Evolutionary conservation across 2,888 invertebrate genomes (phyloP), one percentile per base, ranked within the genome.

Genomic region (Macrophya alboannulata): DNA sequence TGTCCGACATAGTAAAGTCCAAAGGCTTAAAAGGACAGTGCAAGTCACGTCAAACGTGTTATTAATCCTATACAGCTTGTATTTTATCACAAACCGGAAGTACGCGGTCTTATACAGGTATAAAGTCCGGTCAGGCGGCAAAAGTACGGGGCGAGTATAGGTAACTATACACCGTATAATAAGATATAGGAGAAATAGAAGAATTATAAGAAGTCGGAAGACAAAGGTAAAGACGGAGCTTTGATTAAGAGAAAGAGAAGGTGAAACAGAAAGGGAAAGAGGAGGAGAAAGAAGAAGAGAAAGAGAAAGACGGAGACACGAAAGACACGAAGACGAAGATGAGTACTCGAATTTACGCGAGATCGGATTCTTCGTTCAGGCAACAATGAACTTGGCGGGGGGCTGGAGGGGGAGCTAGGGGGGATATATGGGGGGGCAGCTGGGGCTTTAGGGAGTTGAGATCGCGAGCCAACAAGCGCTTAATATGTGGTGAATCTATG

Each of bases 361-460:
- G 71, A 65, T 68, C 68, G 71, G 68, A 83, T 83, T 65, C 68
- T 71, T 25, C 40, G 83, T 48, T 68, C 68, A 51, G 51, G 71
- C 83, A 83, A 83, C 83, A 83, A 83, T 83, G 83, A 83, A 83
- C 83, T 68, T 68, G 92, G 83, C 79, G 85, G 88, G 87, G 79
- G 68, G 77, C 85, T 45, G 25, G 37, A 9, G 59, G 72, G 85
- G 77, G 84, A 86, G 86, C 17, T 15, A 17, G 31, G 83, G 71
- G 83, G 83, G 62, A 43, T 43, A 37, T 25, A 59, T n/a, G 81
- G 65, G 83, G 82, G 83, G 83, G 83, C 83, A 65, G 83, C 83
- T 83, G 68, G 68, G 83, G 83, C 83, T 83, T 83, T 83, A 12
- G 83, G 68, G 83, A 83, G 83, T 82, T 71, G 83, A 48, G 83